Conservation (phyloP, 2,888 invertebrate genomes). For the Trissolcus japonicus region DNA sequence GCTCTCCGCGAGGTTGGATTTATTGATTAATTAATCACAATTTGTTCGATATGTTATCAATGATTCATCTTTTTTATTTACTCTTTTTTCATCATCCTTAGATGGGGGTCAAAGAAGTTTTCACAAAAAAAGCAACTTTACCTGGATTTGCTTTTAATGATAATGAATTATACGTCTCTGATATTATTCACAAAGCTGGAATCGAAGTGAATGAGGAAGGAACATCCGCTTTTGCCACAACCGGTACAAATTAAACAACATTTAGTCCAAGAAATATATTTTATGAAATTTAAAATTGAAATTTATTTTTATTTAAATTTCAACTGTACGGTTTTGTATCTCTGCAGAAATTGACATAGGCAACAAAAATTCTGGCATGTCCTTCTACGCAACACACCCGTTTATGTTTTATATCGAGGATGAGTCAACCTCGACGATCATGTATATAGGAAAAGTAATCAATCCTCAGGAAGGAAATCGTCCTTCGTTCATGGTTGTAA, state of each 20-base stretch:
- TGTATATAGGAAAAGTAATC: slow-evolving; percentile 85
- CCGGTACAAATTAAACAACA: slow-evolving; percentile 77
- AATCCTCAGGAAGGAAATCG: slow-evolving; percentile 79
- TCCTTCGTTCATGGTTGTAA: not conserved
- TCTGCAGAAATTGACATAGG: slow-evolving; percentile 81
- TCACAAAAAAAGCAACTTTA: slow-evolving; percentile 83
- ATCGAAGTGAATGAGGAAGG: slow-evolving; percentile 87
- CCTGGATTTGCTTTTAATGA: slow-evolving; percentile 82
- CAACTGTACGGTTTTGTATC: slow-evolving; percentile 1
- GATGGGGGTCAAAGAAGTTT: slow-evolving; percentile 85
- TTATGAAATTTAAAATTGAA: not conserved
- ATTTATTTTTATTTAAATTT: no score
- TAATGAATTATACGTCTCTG: slow-evolving; percentile 80
- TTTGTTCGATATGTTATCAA: no score
- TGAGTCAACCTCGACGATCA: slow-evolving; percentile 83
- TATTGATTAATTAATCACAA: no score
- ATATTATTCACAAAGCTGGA: slow-evolving; percentile 85
- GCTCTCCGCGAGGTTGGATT: slow-evolving; percentile 80
- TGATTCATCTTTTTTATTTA: no score
- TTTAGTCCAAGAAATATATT: not conserved
- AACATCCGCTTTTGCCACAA: slow-evolving; percentile 83
- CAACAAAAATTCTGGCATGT: slow-evolving; percentile 83
- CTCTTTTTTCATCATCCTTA: slow-evolving; percentile 65
- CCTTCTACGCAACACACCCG: slow-evolving; percentile 84
- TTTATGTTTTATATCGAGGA: slow-evolving; percentile 90